These are phyloP conservation scores for Calosoma granatense DNA, from an alignment of 1,140 invertebrate genomes.

Conservation along the genomic window DNA sequence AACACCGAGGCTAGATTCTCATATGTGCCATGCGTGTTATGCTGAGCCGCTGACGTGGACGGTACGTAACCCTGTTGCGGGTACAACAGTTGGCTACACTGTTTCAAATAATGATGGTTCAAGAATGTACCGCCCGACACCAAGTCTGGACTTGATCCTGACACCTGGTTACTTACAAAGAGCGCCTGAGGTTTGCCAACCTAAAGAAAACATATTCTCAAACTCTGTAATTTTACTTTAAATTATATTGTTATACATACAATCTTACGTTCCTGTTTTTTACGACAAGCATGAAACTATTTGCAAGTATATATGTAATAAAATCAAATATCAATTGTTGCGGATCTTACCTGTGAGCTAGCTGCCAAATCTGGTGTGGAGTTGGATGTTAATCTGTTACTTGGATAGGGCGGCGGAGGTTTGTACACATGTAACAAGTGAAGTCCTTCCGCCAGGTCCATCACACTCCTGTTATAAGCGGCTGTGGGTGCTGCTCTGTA, in stretches of 20 bases:
- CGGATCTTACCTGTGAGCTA: slow-evolving; percentile 45
- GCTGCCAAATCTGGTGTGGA: slow-evolving; percentile 73
- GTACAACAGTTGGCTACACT: slow-evolving; percentile 23
- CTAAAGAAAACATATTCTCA: neutral
- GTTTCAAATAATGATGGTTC: slow-evolving; percentile 41
- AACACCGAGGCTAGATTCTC: slow-evolving; percentile 51
- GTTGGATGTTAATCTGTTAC: slow-evolving; percentile 47
- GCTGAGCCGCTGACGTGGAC: slow-evolving; percentile 9
- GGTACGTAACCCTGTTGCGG: slow-evolving; percentile 24
- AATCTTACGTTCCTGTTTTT: too few species aligned
- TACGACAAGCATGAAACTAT: too few species aligned
- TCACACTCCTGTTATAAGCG: slow-evolving; percentile 28
- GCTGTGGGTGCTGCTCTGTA: slow-evolving; percentile 23
- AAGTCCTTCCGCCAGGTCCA: slow-evolving; percentile 37
- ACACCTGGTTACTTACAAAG: slow-evolving; percentile 42
- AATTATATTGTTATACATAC: too few species aligned
- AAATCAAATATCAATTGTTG: slow-evolving; percentile 3
- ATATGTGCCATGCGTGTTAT: slow-evolving; percentile 49
- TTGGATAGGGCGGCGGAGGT: slow-evolving; percentile 71
- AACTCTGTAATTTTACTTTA: too few species aligned
- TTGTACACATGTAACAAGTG: slow-evolving; percentile 64
- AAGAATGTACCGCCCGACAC: slow-evolving; percentile 53
- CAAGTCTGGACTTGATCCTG: slow-evolving; percentile 66
- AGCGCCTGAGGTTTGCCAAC: slow-evolving; percentile 21
- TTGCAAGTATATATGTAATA: too few species aligned